Conservation (phyloP, 2,888 invertebrate genomes). For the Lutraria lutraria region DNA sequence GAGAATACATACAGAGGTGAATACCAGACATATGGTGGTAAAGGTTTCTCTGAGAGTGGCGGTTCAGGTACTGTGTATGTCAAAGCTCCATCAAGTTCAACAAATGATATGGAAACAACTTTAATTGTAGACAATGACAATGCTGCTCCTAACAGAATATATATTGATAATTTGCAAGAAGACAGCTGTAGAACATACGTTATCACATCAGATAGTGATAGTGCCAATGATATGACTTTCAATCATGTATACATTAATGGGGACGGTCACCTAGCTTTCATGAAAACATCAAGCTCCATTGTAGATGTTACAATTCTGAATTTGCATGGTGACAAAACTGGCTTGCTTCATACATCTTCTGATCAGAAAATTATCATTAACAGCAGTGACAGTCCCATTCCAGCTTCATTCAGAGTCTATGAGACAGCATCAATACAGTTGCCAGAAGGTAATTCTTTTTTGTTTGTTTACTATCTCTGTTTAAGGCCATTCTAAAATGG, state of each 20-base stretch:
- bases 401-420: conserved; percentile 77
- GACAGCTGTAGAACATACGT: conserved; percentile 77
- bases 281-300: conserved; percentile 43
- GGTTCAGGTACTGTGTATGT: conserved; percentile 78
- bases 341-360: conserved; percentile 75
- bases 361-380: conserved; percentile 68
- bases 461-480: not conserved
- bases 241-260: conserved; percentile 71
- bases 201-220: conserved; percentile 56
- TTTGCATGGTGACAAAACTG: conserved; percentile 76
- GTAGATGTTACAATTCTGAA: conserved; percentile 67
- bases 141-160: conserved; percentile 68
- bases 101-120: conserved; percentile 48
- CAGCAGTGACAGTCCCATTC: conserved; percentile 75
- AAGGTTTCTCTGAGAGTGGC: conserved; percentile 73
- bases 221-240: conserved; percentile 59
- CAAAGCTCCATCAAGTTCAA: conserved; percentile 49
- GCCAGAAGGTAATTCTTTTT: conserved; percentile 69
- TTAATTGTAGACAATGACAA: conserved; percentile 77
- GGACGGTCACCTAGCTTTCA: conserved; percentile 75
- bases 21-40: conserved; percentile 74
- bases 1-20: conserved; percentile 72
- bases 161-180: conserved; percentile 59
- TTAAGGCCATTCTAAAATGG: too few relatives aligned
- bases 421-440: conserved; percentile 66